Evolutionary conservation across 1,140 invertebrate genomes (phyloP).

Genomic region (Aphelenchoides avenae): DNA sequence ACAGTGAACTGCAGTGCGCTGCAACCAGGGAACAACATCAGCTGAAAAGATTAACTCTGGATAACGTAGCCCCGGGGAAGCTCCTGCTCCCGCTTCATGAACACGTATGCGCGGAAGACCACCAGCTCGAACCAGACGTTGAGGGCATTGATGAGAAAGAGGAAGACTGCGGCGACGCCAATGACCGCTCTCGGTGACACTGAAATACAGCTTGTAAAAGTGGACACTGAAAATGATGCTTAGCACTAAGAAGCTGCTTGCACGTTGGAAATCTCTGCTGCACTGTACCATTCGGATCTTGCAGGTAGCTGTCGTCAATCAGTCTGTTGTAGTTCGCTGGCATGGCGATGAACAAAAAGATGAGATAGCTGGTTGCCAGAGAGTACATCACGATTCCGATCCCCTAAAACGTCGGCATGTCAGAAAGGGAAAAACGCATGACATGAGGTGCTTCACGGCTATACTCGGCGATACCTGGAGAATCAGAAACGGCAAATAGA

Average conservation of each 20-base stretch:
- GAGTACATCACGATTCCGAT: too few relatives aligned
- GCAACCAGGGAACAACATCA: too few relatives aligned
- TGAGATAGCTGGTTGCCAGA: too few relatives aligned
- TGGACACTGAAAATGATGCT: background rate
- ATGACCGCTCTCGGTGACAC: background rate
- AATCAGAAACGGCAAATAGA: conserved; percentile 3
- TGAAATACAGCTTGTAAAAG: background rate
- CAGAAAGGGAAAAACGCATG: background rate
- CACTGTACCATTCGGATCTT: background rate
- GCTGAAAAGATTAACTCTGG: too few relatives aligned
- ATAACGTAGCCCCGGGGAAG: too few relatives aligned
- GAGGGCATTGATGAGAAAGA: background rate
- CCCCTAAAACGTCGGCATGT: background rate
- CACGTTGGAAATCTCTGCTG: background rate
- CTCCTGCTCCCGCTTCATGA: conserved; percentile 1
- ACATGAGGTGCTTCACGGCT: too few relatives aligned
- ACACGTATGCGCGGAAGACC: conserved; percentile 2
- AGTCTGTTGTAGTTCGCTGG: background rate
- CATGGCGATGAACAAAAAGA: conserved; percentile 2
- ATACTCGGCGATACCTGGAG: too few relatives aligned
- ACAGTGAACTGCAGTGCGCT: too few relatives aligned
- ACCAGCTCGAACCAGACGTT: conserved; percentile 8
- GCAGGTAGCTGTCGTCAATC: background rate
- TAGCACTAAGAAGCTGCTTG: background rate
- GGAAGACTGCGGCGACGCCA: background rate